Evolutionary conservation across 2,888 invertebrate genomes (phyloP), one percentile per base, ranked within the genome.

Genomic region (Drosophila subquinaria): DNA sequence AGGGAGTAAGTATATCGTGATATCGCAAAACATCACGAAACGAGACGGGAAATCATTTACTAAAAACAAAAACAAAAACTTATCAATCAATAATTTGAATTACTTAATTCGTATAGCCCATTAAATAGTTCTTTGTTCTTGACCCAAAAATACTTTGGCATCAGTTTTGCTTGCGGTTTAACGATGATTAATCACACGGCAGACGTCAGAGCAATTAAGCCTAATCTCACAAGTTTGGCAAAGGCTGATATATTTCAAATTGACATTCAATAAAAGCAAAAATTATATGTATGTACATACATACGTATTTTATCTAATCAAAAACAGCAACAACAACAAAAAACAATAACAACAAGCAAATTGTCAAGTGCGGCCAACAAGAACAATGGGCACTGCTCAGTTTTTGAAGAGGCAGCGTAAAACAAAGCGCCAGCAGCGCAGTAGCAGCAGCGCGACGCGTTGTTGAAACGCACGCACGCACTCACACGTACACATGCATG

Each of bases 241-340:
- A 61, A 61, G 50, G 51, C 51, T 75, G 65, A 63, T 79, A 57
- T 47, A 83, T 79, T 79, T 69, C 52, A 77, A 82, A 83, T 79
- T 86, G 71, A 70, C 83, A 82, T 85, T 82, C 73, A 85, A 88
- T 79, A 88, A 88, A 73, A 73, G 47, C 43, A 61, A 61, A 45
- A 67, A 43, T 59, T 47, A 3, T 42, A 17, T 43, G 36, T 35
- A 51, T 36, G 45, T 15, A 51, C 27, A 38, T 33, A 45, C n/a
- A 33, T 30, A 13, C 8, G 30, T 45, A 51, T 61, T 79, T 79
- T 75, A 79, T 77, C 76, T 79, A 65, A 77, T 77, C 79, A 61
- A 73, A 66, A 57, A 61, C 47, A 65, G 42, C 40, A 72, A 52
- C 48, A 75, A 59, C 55, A 33, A 65, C 59, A 36, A 76, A 45